phyloP scores from a whole-genome alignment of 2,113 vertebrate genomes.

The Micronycteris hirsuta region DNA sequence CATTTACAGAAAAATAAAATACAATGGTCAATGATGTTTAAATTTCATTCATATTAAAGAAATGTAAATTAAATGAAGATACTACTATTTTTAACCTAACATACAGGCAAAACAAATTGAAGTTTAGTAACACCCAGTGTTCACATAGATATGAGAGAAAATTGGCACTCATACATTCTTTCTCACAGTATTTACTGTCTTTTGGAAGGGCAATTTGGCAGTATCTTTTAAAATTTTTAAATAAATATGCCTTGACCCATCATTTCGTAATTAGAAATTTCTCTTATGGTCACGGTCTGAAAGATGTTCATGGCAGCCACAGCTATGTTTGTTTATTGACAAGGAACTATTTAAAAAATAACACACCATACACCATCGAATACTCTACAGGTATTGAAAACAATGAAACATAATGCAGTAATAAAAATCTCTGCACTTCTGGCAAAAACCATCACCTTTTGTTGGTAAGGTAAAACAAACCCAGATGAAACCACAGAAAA shows the following conservation, averaged over 20 bases:
- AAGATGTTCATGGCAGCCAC: background rate
- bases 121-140: background rate
- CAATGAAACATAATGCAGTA: background rate
- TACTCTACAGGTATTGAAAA: background rate
- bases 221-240: background rate
- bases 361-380: background rate
- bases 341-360: background rate
- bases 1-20: background rate
- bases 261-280: constrained; percentile 30
- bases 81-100: background rate
- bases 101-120: background rate
- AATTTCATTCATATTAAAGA: constrained; percentile 10
- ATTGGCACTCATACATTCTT: background rate
- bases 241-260: background rate
- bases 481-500: background rate
- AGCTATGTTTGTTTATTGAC: background rate
- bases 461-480: background rate
- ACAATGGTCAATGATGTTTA: background rate
- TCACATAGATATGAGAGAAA: background rate
- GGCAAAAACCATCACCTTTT: background rate
- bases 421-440: background rate
- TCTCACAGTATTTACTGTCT: constrained; percentile 7
- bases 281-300: background rate
- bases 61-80: constrained; percentile 13
- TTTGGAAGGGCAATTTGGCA: background rate